phyloP scores from a whole-genome alignment of 2,888 invertebrate genomes.

The Steromphala cineraria region DNA sequence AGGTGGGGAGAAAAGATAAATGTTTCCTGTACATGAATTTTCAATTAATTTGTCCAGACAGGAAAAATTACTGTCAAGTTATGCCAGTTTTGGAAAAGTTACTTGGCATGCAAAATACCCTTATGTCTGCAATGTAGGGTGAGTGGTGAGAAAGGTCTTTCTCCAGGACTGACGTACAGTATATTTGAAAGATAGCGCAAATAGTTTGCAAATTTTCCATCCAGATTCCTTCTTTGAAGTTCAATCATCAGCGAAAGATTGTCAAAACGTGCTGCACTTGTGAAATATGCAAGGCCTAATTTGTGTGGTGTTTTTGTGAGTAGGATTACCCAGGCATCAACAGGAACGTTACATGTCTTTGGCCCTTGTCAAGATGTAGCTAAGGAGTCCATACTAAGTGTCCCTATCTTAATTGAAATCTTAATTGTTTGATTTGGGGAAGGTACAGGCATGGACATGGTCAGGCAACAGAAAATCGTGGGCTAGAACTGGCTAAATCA shows the following conservation, averaged over 20 bases:
- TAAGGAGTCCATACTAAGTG: neutral
- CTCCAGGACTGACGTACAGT: neutral
- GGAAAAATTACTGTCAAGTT: no score
- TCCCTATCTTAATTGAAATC: conserved; percentile 24
- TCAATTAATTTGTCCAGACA: neutral
- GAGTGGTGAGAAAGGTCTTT: no score
- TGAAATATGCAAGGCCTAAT: neutral
- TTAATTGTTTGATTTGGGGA: conserved; percentile 21
- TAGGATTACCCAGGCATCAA: neutral
- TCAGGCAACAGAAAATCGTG: neutral
- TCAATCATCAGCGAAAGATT: neutral
- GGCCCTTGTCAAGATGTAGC: conserved; percentile 7
- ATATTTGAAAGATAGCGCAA: neutral
- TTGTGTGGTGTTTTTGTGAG: neutral
- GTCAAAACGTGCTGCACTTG: conserved; percentile 11
- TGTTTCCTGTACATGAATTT: conserved; percentile 21
- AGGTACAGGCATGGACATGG: neutral
- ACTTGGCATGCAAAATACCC: neutral
- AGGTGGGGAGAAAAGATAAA: conserved; percentile 8
- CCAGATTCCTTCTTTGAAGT: conserved; percentile 1
- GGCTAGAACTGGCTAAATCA: neutral
- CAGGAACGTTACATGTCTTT: conserved; percentile 12
- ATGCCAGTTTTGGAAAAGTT: neutral
- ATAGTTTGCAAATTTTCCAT: neutral
- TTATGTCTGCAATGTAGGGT: neutral